Conservation (phyloP, 2,113 vertebrate genomes). For the Pongo pygmaeus region DNA sequence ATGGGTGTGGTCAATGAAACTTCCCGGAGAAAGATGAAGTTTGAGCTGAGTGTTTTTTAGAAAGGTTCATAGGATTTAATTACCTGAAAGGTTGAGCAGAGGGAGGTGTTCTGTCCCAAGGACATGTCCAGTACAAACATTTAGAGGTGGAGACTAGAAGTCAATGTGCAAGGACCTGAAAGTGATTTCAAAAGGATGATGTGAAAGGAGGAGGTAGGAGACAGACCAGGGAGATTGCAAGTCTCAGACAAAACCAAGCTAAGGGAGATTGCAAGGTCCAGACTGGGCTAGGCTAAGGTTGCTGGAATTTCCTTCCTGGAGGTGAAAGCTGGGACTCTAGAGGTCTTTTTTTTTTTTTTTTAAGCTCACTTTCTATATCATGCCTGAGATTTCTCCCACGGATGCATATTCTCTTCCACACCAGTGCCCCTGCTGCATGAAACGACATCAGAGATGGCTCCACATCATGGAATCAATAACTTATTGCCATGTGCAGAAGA, state of each 20-base stretch:
- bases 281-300: not conserved
- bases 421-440: not conserved
- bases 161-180: not conserved
- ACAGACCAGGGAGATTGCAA: not conserved
- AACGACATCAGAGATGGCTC: not conserved
- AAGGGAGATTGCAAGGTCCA: not conserved
- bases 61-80: not conserved
- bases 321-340: not conserved
- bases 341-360: not conserved
- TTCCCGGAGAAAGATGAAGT: not conserved
- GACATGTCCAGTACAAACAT: not conserved
- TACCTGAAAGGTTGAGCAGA: not conserved
- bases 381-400: not conserved
- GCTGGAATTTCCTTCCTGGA: not conserved
- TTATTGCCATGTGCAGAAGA: not conserved
- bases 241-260: not conserved
- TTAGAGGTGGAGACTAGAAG: not conserved
- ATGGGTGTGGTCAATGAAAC: not conserved
- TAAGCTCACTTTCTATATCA: not conserved
- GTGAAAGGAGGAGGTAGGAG: not conserved
- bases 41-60: not conserved
- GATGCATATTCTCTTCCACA: not conserved
- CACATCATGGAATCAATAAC: not conserved
- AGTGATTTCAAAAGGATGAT: not conserved
- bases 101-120: not conserved